Percentiles rank a stretch among this genome's conserved stretches.
phyloP scores from a whole-genome alignment of 1,140 invertebrate genomes.

The Drosophila bocki region DNA sequence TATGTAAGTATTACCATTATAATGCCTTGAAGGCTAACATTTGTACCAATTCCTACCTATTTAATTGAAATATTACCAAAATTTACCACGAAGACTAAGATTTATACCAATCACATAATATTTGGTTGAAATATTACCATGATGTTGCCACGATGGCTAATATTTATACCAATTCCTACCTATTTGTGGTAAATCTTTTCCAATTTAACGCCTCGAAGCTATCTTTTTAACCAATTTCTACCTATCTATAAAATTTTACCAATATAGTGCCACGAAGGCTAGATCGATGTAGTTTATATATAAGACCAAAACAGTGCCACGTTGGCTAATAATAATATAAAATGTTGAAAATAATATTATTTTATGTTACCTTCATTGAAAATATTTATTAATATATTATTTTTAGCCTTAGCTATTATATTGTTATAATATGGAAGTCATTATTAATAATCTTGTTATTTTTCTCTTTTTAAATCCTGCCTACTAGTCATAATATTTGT shows the following conservation, averaged over 20 bases:
- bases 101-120: background rate
- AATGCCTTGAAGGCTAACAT: no score
- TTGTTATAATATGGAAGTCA: background rate
- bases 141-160: no score
- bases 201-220: no score
- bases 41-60: background rate
- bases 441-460: background rate
- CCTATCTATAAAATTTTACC: no score
- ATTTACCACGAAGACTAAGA: background rate
- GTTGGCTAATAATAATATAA: background rate
- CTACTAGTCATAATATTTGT: background rate
- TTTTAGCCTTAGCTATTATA: background rate
- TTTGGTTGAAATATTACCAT: no score
- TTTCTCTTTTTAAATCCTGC: background rate
- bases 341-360: background rate
- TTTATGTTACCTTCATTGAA: background rate
- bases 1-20: background rate
- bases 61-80: background rate
- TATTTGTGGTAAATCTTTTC: no score
- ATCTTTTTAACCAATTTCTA: no score
- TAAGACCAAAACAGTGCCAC: no score
- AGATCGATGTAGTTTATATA: no score
- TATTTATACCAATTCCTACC: no score
- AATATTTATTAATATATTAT: background rate
- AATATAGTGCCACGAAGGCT: no score